Evolutionary conservation across 2,888 invertebrate species (phyloP), one percentile per base, ranked within the genome.

Genomic region (Bombyx huttoni): DNA sequence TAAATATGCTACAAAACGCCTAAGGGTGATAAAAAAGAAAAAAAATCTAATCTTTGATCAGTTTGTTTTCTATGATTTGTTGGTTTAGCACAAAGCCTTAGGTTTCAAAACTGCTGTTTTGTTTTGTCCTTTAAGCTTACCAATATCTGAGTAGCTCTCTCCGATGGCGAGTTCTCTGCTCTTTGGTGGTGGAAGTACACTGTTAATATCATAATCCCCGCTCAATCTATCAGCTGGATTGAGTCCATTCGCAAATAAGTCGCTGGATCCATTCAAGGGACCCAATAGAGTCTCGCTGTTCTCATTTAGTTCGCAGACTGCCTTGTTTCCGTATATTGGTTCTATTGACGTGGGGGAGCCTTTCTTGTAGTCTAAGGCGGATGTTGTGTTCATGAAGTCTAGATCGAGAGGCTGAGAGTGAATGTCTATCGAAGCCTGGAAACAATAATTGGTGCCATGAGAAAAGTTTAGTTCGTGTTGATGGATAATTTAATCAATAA

Each of bases 121-220:
- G 12, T 3, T 40, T 6, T 40, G 9, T 10, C 40, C 7, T 40
- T 5, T 10, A 40, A 54, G 65, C 78, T 78, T 63, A 89, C 89
- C 89, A 53, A 89, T 87, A 75, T 89, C 89, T 3, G 89, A 88
- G 65, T 89, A 89, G 65, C 89, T 89, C 62, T 89, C 89, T 48
- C 89, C 89, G 52, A 89, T 89, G 3, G 89, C 89, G n/a, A 89
- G 63, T 64, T 89, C 89, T 50, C 89, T 67, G 54, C 73, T 86
- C 61, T 89, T 89, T 7, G 89, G 89, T 52, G 89, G 88, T 10
- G 89, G 89, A 56, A 89, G 65, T 1, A 89, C 88, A 10, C 74
- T 80, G 58, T 87, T 85, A 49, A 88, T 87, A 56, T 89, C 89
- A 58, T 89, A 89, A 62, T 89, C 89, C 1, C 88, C 89, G 52